Base-by-base conservation (phyloP, 2,113 vertebrate species). In the Pangasianodon gigas region DNA sequence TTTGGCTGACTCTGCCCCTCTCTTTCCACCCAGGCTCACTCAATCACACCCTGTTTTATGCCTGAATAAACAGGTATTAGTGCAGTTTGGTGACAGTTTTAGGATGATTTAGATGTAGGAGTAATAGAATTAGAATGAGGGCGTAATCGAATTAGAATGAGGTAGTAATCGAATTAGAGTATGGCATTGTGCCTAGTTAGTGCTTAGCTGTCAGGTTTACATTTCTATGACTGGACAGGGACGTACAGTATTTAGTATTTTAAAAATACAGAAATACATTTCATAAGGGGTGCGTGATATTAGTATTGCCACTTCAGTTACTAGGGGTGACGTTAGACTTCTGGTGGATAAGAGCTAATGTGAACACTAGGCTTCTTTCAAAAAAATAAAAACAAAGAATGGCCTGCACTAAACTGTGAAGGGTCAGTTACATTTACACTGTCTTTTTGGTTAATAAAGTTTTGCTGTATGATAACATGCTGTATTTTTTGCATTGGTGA, bases 81-180 rank as follows among this genome's bases (percentile, higher is more conserved):
- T 75, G 74, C 18, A 37, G 37, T 44, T 69, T 69, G 71, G 82
- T 89, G 89, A 89, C 84, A 69, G 75, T 60, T 80, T 89, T 75
- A 84, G 82, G 67, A 89, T 89, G 80, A 82, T 88, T 52, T 88
- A 88, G 16, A 84, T 56, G 16, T 67, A n/a, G 83, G 69, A 85
- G 81, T 62, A 46, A 69, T 69, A 56, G 37, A 84, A 32, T 56
- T 41, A 83, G n/a, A 71, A 67, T 5, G 46, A 52, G 11, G 19
- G 21, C n/a, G n/a, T n/a, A n/a, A 77, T 77, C 19, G 26, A 77
- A 74, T 44, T 44, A 75, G 41, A 9, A 71, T 37, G 41, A 44
- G 26, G 24, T 48, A 81, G 74, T 26, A 48, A 77, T 48, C 9
- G n/a, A 84, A 56, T 71, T 54, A 83, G 46, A 83, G 29, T 9